These are phyloP conservation scores for Lycia hirtaria DNA, from an alignment of 2,888 invertebrate genomes.

Conservation along the genomic window DNA sequence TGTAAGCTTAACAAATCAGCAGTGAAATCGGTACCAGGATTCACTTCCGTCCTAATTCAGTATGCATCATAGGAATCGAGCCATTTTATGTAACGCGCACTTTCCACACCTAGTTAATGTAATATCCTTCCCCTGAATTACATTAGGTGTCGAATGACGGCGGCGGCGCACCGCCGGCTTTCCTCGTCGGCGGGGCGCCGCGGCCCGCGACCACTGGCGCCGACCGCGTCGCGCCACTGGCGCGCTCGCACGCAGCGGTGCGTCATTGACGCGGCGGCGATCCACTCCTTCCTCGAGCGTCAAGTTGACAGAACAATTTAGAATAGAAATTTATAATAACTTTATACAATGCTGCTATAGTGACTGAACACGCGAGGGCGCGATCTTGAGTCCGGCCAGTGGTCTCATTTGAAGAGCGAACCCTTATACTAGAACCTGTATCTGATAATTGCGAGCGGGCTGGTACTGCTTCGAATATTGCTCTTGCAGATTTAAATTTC, in stretches of 20 bases:
- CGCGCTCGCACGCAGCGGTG: not conserved
- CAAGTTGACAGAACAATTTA: constrained; percentile 33
- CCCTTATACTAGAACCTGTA: constrained; percentile 42
- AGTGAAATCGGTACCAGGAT: constrained; percentile 84
- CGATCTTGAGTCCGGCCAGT: constrained; percentile 16
- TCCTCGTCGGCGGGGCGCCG: constrained; percentile 35
- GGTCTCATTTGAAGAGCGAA: constrained; percentile 39
- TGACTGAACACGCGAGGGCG: constrained; percentile 8
- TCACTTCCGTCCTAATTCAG: constrained; percentile 86
- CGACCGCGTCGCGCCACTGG: not conserved
- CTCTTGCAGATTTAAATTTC: constrained; percentile 71
- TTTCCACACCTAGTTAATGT: constrained; percentile 76
- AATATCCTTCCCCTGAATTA: constrained; percentile 79
- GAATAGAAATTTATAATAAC: constrained; percentile 23
- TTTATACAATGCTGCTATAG: constrained; percentile 24
- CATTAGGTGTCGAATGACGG: constrained; percentile 63
- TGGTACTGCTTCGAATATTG: constrained; percentile 80
- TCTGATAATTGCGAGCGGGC: constrained; percentile 70
- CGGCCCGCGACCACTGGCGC: not conserved
- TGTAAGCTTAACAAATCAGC: constrained; percentile 83
- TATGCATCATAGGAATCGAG: constrained; percentile 85
- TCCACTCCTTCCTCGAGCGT: constrained; percentile 27
- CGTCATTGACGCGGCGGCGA: not conserved
- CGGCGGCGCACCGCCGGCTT: constrained; percentile 37
- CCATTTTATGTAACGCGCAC: constrained; percentile 85